Evolutionary conservation across 2,797 vertebrate species (phyloP).

Genomic region (Rachycentron canadum): DNA sequence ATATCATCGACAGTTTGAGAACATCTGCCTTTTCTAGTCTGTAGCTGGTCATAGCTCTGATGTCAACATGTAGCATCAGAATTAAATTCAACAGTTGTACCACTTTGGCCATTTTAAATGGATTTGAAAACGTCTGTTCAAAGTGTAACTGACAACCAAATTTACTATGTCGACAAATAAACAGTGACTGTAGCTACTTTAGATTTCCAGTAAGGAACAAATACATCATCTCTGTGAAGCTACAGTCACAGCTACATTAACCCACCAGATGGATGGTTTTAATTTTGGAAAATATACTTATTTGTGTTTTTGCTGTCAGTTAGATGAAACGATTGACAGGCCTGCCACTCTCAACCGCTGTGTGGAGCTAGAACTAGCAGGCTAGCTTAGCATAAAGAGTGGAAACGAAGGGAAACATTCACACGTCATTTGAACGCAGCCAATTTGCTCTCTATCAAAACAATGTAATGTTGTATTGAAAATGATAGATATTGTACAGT

Average conservation of each 20-base stretch:
- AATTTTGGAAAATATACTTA: neutral
- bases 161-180: neutral
- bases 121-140: neutral
- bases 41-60: neutral
- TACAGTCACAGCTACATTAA: neutral
- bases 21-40: constrained; percentile 4
- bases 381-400: neutral
- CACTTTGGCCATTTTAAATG: neutral
- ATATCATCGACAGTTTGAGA: neutral
- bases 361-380: neutral
- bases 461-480: too few species aligned
- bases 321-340: neutral
- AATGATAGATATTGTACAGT: too few species aligned
- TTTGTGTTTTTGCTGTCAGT: neutral
- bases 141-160: neutral
- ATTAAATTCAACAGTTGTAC: neutral
- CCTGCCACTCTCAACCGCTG: neutral
- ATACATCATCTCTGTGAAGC: neutral
- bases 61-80: neutral
- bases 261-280: neutral
- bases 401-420: neutral
- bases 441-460: too few species aligned
- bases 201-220: neutral
- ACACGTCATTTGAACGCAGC: too few species aligned
- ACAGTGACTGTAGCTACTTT: neutral